Evolutionary conservation across 2,113 vertebrate genomes (phyloP).

Genomic region (Syngnathus scovelli): DNA sequence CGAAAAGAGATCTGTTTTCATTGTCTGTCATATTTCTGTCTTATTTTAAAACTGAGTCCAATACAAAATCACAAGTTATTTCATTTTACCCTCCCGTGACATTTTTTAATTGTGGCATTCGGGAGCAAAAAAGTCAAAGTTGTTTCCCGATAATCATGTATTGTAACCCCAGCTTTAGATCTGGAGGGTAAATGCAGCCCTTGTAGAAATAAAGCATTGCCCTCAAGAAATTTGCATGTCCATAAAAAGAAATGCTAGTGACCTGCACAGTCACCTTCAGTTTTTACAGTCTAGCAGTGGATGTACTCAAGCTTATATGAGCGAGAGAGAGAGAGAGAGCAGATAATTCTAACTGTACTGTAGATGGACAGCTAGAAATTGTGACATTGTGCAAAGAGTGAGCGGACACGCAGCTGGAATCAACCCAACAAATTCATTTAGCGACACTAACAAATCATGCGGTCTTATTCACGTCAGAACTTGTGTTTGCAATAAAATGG

Average conservation of each 20-base stretch:
- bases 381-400: slow-evolving; percentile 38
- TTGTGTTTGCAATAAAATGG: slow-evolving; percentile 40
- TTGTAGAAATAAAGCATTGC: neutral
- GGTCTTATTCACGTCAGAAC: slow-evolving; percentile 42
- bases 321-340: slow-evolving; percentile 15
- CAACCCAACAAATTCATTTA: slow-evolving; percentile 54
- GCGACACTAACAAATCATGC: slow-evolving; percentile 52
- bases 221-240: neutral
- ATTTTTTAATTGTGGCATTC: neutral
- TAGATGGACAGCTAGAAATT: slow-evolving; percentile 33
- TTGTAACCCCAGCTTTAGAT: neutral
- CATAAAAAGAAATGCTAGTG: slow-evolving; percentile 7
- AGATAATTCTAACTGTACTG: slow-evolving; percentile 22
- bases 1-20: neutral
- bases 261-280: slow-evolving; percentile 17
- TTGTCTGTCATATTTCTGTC: neutral
- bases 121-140: neutral
- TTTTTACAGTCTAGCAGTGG: slow-evolving; percentile 20
- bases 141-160: neutral
- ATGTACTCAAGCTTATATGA: slow-evolving; percentile 22
- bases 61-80: neutral
- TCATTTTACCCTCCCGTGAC: neutral
- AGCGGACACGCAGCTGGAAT: slow-evolving; percentile 53
- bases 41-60: neutral
- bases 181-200: neutral